Conservation (phyloP, 2,113 vertebrate genomes). For the rat (Rattus norvegicus) region GRCr8 NC_086023.1:67534001-67534500, state of each 20-base stretch:
- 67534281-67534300: neutral
- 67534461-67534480: rapidly evolving
- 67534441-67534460: neutral
- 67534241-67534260: neutral
- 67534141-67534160: neutral
- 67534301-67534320: neutral
- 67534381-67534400: slow-evolving; percentile 31
- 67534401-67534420: slow-evolving; percentile 9
- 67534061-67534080: neutral
- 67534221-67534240: neutral
- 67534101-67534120: neutral
- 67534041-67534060: neutral
- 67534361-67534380: slow-evolving; percentile 34
- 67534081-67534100: neutral
- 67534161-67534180: neutral
- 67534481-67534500: neutral
- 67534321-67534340: neutral
- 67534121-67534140: neutral
- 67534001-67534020: neutral
- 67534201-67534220: neutral
- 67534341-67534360: slow-evolving; percentile 30
- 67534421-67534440: neutral
- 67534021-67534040: neutral
- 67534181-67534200: neutral
- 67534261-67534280: neutral